Evolutionary conservation across 2,113 vertebrate genomes (phyloP).

Genomic region (Meles meles): DNA sequence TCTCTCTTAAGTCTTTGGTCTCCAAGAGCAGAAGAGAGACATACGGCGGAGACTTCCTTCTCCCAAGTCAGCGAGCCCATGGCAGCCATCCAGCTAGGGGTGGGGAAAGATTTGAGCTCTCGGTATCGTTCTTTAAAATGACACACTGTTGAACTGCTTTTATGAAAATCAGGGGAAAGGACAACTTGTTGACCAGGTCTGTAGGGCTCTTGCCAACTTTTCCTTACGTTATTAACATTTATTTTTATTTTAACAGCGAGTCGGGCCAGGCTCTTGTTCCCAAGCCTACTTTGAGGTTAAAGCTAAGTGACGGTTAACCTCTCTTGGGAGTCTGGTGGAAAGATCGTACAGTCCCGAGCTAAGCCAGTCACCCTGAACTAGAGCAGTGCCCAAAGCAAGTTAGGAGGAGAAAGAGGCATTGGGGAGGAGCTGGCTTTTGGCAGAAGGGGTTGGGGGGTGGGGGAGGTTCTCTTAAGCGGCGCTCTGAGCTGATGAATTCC

Average conservation of each 20-base stretch:
- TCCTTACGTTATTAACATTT: background rate
- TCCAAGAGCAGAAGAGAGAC: background rate
- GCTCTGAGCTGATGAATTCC: background rate
- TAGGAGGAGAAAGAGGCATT: background rate
- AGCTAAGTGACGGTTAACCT: background rate
- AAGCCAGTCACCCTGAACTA: background rate
- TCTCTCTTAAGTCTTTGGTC: background rate
- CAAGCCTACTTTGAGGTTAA: background rate
- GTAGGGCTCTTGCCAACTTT: background rate
- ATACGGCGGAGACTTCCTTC: background rate
- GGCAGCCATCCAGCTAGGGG: background rate
- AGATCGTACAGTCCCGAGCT: background rate
- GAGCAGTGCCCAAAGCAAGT: background rate
- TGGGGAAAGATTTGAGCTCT: background rate
- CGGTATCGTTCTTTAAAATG: background rate
- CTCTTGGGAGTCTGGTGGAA: slow-evolving; percentile 42
- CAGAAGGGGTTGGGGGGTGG: background rate
- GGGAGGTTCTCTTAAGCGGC: background rate
- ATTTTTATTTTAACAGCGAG: slow-evolving; percentile 9
- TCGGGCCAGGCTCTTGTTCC: background rate
- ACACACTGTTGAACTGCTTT: background rate
- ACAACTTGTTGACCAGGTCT: background rate
- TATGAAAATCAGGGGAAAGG: background rate
- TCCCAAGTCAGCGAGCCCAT: background rate
- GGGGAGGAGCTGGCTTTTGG: background rate